Percentiles rank a stretch among this genome's conserved stretches.
Evolutionary conservation across 2,888 invertebrate genomes (phyloP).

Genomic region (Tiphia femorata): DNA sequence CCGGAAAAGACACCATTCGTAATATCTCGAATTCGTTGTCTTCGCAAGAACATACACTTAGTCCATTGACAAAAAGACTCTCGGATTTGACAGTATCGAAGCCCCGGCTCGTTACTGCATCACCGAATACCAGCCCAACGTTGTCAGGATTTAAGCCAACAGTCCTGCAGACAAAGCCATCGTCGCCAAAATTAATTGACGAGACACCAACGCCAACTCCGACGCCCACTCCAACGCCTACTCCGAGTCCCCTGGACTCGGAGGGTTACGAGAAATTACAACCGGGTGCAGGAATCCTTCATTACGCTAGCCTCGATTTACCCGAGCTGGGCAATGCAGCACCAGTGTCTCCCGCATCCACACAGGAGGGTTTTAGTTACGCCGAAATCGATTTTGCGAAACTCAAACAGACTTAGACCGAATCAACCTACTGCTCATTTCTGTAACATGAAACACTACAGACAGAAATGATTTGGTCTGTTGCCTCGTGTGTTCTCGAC

Average conservation of each 20-base stretch:
- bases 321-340: conserved; percentile 65
- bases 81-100: conserved; percentile 56
- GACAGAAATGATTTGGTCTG: conserved; percentile 13
- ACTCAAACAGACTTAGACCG: conserved; percentile 61
- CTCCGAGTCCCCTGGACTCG: conserved; percentile 70
- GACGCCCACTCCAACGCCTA: conserved; percentile 59
- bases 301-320: conserved; percentile 78
- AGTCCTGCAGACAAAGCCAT: conserved; percentile 34
- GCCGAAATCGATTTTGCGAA: conserved; percentile 86
- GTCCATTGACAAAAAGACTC: conserved; percentile 57
- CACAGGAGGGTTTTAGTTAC: conserved; percentile 74
- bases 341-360: conserved; percentile 65
- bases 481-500: conserved; percentile 30
- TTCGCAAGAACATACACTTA: conserved; percentile 41
- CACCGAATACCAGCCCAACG: conserved; percentile 50
- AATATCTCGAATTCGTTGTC: conserved; percentile 28
- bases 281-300: conserved; percentile 67
- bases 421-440: neutral
- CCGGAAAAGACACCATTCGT: conserved; percentile 19
- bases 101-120: conserved; percentile 55
- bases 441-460: neutral
- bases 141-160: conserved; percentile 45
- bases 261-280: conserved; percentile 67
- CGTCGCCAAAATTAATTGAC: conserved; percentile 55
- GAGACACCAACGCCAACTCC: conserved; percentile 53